These are phyloP conservation scores for Galaxias olidus DNA, from an alignment of 2,797 vertebrate species.

Conservation along the genomic window DNA sequence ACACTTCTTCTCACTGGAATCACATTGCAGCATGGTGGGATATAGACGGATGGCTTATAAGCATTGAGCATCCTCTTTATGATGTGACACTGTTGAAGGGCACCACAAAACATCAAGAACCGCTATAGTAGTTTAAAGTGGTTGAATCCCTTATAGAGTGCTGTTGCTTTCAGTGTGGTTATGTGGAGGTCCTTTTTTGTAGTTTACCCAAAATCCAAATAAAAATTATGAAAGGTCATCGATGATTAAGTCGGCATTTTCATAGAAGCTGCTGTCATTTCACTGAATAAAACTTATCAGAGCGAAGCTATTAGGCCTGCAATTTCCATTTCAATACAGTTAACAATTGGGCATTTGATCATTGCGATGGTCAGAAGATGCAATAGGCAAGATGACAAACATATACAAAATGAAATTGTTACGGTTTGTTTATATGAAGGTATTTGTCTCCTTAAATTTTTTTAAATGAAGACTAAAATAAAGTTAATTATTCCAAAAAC, in stretches of 20 bases:
- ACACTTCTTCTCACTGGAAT: constrained; percentile 68
- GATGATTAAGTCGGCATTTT: constrained; percentile 9
- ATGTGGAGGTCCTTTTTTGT: too few relatives aligned
- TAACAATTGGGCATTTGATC: constrained; percentile 17
- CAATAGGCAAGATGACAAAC: constrained; percentile 2
- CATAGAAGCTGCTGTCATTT: neutral
- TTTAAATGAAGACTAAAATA: too few relatives aligned
- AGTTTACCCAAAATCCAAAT: neutral
- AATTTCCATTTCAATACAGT: constrained; percentile 9
- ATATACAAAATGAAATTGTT: too few relatives aligned
- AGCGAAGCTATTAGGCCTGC: constrained; percentile 13
- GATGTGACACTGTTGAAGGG: constrained; percentile 2
- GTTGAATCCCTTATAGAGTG: too few relatives aligned
- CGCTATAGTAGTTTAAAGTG: too few relatives aligned
- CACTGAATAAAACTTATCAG: constrained; percentile 10
- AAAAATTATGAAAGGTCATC: constrained; percentile 4
- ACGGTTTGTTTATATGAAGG: neutral
- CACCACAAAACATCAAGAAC: too few relatives aligned
- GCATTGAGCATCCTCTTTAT: constrained; percentile 1
- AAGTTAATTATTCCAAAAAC: too few relatives aligned
- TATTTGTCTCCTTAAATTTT: too few relatives aligned
- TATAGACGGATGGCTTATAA: constrained; percentile 38
- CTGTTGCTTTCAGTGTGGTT: too few relatives aligned
- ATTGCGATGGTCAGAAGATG: constrained; percentile 1
- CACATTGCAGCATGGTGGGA: constrained; percentile 36